Percentiles rank a stretch among this genome's conserved stretches.
These are phyloP conservation scores for Rhinoderma darwinii DNA, from an alignment of 2,113 vertebrate genomes.

Conservation along the genomic window DNA sequence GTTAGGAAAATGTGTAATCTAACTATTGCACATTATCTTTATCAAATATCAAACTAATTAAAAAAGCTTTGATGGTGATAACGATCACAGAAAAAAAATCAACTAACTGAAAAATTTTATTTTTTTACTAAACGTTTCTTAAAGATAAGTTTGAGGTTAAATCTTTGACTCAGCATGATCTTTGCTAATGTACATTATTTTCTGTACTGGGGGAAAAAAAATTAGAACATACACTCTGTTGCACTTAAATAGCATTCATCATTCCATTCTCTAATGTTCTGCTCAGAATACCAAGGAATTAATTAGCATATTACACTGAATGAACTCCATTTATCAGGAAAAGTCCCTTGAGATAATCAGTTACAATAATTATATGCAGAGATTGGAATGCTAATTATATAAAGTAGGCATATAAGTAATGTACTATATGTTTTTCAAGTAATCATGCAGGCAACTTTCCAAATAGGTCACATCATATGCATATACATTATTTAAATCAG, in stretches of 20 bases:
- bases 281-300: conserved; percentile 66
- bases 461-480: not conserved
- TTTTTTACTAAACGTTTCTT: not conserved
- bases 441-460: conserved; percentile 19
- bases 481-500: conserved; percentile 19
- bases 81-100: not conserved
- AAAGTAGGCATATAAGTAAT: conserved; percentile 32
- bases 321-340: conserved; percentile 67
- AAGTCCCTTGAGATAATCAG: conserved; percentile 65
- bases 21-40: not conserved
- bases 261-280: conserved; percentile 60
- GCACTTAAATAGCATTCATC: conserved; percentile 37
- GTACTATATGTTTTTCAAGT: conserved; percentile 10
- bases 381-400: conserved; percentile 36
- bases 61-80: not conserved
- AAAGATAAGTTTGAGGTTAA: conserved; percentile 17
- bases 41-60: not conserved
- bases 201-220: conserved; percentile 18
- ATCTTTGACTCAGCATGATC: not conserved
- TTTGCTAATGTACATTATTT: conserved; percentile 19
- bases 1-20: not conserved
- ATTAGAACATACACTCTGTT: not conserved
- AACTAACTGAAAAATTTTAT: not conserved
- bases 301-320: conserved; percentile 65
- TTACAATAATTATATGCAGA: conserved; percentile 67